These are phyloP conservation scores for Aradophagus sp. DNA, from an alignment of 1,140 invertebrate species.

Conservation along the genomic window DNA sequence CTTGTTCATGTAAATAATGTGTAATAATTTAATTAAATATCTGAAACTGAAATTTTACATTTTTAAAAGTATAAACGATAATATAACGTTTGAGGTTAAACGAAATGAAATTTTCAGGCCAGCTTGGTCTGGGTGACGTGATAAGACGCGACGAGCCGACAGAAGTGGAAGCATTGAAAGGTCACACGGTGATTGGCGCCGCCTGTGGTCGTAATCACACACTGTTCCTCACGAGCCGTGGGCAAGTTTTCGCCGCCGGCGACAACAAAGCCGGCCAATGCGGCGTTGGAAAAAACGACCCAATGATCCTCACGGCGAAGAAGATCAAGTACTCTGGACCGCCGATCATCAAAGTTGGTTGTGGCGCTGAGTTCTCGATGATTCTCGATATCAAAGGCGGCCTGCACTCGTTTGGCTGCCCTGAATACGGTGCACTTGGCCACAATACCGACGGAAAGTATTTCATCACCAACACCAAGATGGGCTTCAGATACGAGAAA, in stretches of 20 bases:
- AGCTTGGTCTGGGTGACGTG: slow-evolving; percentile 89
- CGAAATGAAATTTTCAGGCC: slow-evolving; percentile 77
- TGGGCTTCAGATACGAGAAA: slow-evolving; percentile 89
- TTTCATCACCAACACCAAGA: slow-evolving; percentile 90
- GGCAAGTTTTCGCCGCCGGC: slow-evolving; percentile 89
- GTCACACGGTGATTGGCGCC: slow-evolving; percentile 87
- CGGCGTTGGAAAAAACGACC: slow-evolving; percentile 85
- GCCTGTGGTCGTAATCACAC: slow-evolving; percentile 92
- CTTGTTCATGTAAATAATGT: too few species aligned
- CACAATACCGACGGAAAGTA: slow-evolving; percentile 96
- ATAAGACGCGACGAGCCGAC: slow-evolving; percentile 85
- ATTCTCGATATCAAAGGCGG: slow-evolving; percentile 90
- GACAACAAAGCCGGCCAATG: slow-evolving; percentile 95
- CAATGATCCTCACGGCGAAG: slow-evolving; percentile 81
- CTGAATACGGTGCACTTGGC: slow-evolving; percentile 93
- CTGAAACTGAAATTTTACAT: neutral
- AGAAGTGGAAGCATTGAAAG: slow-evolving; percentile 82
- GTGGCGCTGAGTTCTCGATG: slow-evolving; percentile 93
- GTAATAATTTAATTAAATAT: too few species aligned
- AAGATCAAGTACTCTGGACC: slow-evolving; percentile 84
- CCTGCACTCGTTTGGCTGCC: slow-evolving; percentile 91
- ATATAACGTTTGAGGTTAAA: too few species aligned
- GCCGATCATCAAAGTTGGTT: slow-evolving; percentile 88
- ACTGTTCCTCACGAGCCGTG: slow-evolving; percentile 89
- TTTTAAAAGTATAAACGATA: too few species aligned